Percentiles rank a stretch among this genome's conserved stretches.
Evolutionary conservation across 2,797 vertebrate species (phyloP).

Genomic region (Alca torda): DNA sequence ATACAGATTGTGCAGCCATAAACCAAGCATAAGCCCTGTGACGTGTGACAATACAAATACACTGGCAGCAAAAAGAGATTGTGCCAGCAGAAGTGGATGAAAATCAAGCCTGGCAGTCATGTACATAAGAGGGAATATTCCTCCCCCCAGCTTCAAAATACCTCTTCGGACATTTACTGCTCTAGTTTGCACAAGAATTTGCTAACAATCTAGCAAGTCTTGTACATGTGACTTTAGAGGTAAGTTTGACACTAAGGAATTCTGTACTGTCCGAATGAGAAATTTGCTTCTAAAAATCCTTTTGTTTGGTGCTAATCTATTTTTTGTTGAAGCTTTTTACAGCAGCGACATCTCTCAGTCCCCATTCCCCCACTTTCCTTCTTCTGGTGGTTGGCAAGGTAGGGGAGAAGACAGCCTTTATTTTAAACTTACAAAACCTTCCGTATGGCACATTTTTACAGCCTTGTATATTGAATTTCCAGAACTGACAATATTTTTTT

Average conservation of each 20-base stretch:
- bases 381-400: not conserved
- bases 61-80: not conserved
- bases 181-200: not conserved
- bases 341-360: not conserved
- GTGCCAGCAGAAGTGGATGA: not conserved
- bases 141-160: not conserved
- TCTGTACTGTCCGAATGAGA: not conserved
- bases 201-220: not conserved
- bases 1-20: conserved; percentile 19
- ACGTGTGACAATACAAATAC: not conserved
- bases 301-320: not conserved
- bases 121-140: not conserved
- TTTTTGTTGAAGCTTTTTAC: not conserved
- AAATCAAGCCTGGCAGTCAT: not conserved
- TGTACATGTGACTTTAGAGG: not conserved
- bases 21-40: conserved; percentile 48
- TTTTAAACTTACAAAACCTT: not conserved
- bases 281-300: not conserved
- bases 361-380: not conserved
- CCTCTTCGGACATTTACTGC: not conserved
- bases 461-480: not conserved
- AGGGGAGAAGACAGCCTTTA: not conserved
- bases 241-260: not conserved
- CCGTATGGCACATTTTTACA: not conserved
- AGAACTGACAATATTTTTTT: not conserved